These are phyloP conservation scores for Notechis scutatus DNA, from an alignment of 2,113 vertebrate species.

Conservation along the genomic window DNA sequence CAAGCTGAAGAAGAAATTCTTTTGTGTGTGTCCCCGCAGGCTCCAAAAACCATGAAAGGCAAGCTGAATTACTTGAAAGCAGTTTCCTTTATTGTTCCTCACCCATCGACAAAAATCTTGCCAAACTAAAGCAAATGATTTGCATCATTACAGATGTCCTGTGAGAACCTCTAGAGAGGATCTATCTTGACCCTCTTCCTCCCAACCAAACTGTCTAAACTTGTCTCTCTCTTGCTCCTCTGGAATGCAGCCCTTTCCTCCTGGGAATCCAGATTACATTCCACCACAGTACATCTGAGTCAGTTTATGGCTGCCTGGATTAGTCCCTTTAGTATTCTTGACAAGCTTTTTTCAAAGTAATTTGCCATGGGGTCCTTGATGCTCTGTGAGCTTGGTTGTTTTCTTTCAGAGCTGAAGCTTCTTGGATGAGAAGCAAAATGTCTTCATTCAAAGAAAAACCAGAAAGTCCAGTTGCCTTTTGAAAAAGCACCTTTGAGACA, in stretches of 20 bases:
- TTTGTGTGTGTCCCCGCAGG: neutral
- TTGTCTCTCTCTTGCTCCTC: neutral
- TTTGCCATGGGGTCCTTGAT: too few relatives aligned
- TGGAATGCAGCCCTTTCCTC: neutral
- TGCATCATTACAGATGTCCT: neutral
- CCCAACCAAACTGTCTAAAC: neutral
- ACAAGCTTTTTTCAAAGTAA: neutral
- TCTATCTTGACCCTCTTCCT: neutral
- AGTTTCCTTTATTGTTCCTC: neutral
- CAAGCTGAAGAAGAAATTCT: neutral
- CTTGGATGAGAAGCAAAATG: too few relatives aligned
- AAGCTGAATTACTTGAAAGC: neutral
- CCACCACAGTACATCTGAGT: neutral
- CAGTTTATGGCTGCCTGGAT: neutral
- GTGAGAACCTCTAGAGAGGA: neutral
- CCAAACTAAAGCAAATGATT: too few relatives aligned
- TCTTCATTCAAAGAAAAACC: too few relatives aligned
- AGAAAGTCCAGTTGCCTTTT: too few relatives aligned
- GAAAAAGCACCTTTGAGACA: too few relatives aligned
- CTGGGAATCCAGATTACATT: neutral
- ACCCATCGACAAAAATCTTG: too few relatives aligned
- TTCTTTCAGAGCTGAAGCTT: too few relatives aligned
- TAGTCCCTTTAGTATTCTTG: neutral
- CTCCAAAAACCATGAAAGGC: neutral
- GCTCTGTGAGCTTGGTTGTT: too few relatives aligned